phyloP scores from a whole-genome alignment of 2,888 invertebrate genomes.

The Ormyrus thymus region DNA sequence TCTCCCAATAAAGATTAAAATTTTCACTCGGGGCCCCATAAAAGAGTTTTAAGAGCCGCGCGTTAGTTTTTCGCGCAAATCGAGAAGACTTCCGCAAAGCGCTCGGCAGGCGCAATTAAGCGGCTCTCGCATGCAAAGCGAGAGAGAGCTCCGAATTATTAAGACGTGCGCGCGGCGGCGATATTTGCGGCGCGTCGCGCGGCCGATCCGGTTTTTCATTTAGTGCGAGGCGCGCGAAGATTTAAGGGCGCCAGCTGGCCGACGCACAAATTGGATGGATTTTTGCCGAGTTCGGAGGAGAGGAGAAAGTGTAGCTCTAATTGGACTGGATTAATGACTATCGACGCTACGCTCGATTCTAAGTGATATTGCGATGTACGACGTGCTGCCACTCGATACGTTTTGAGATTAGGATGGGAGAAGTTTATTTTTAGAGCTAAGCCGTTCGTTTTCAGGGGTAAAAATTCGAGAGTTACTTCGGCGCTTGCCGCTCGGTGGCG shows the following conservation, averaged over 20 bases:
- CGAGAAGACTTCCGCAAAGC: not conserved
- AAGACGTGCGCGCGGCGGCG: slow-evolving; percentile 13
- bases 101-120: not conserved
- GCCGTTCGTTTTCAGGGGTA: too few relatives aligned
- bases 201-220: slow-evolving; percentile 16
- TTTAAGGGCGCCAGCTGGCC: not conserved
- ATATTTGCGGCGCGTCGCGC: slow-evolving; percentile 22
- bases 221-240: not conserved
- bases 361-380: too few relatives aligned
- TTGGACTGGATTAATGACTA: slow-evolving; percentile 1
- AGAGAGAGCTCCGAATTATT: slow-evolving; percentile 38
- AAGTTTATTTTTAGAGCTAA: too few relatives aligned
- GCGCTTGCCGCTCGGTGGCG: too few relatives aligned
- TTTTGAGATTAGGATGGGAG: too few relatives aligned
- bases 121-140: not conserved
- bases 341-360: not conserved
- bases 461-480: too few relatives aligned
- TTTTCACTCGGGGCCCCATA: not conserved
- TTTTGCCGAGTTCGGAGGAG: not conserved
- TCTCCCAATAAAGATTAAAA: too few relatives aligned
- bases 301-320: not conserved
- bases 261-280: not conserved
- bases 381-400: too few relatives aligned
- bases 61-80: slow-evolving; percentile 11
- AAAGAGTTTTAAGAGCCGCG: slow-evolving; percentile 1